A percentile compares a stretch with the other conserved stretches of the same genome.
Conservation (phyloP, 1,140 invertebrate species). For the Maconellicoccus hirsutus region DNA sequence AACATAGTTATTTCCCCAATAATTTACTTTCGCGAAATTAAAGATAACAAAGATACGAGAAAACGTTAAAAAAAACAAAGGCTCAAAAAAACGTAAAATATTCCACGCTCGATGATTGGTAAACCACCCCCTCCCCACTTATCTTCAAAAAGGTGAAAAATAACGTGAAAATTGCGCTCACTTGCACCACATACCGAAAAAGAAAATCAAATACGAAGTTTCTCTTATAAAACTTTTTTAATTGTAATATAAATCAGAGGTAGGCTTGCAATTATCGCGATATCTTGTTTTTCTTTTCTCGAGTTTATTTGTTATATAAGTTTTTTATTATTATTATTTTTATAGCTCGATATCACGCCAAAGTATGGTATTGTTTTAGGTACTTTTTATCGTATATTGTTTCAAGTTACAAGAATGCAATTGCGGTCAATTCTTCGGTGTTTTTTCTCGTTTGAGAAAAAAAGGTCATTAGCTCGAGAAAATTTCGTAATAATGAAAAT, state of each 20-base stretch:
- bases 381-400: neutral
- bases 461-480: too few relatives aligned
- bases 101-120: neutral
- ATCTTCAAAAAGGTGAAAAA: neutral
- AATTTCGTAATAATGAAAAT: too few relatives aligned
- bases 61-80: neutral
- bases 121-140: too few relatives aligned
- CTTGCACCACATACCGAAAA: neutral
- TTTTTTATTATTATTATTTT: neutral
- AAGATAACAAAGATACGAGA: neutral
- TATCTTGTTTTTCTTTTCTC: neutral
- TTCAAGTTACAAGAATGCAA: too few relatives aligned
- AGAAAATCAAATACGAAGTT: neutral
- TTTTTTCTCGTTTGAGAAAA: too few relatives aligned
- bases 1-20: too few relatives aligned
- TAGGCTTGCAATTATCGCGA: neutral
- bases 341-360: conserved; percentile 8
- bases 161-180: neutral
- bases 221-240: neutral
- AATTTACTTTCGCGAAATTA: neutral
- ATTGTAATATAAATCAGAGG: neutral
- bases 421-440: too few relatives aligned
- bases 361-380: neutral
- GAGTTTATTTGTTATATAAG: conserved; percentile 5
- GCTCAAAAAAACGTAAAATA: neutral